A percentile compares a stretch with the other conserved stretches of the same genome.
These are phyloP conservation scores for Buteo buteo DNA, from an alignment of 2,113 vertebrate genomes.

Conservation along the genomic window DNA sequence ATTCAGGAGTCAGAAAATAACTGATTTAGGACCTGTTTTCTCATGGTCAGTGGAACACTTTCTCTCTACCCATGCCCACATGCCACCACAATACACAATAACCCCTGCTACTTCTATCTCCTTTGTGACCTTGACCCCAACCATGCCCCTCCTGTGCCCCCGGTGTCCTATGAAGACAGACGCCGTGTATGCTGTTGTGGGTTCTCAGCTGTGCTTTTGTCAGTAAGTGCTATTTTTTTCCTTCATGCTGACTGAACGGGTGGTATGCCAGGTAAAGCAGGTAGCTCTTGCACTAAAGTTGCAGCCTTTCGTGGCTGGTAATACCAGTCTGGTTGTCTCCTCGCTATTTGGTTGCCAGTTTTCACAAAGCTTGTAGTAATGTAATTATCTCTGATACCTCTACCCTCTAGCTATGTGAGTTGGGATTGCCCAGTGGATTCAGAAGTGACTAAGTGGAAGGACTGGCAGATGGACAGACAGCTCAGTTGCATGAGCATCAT, in stretches of 20 bases:
- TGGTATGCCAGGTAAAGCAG: not conserved
- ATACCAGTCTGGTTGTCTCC: not conserved
- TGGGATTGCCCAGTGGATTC: not conserved
- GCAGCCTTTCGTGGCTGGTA: not conserved
- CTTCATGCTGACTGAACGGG: fast-evolving
- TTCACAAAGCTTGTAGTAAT: not conserved
- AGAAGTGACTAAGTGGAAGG: not conserved
- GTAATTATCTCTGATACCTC: not conserved
- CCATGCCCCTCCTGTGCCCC: not conserved
- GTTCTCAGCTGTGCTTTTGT: not conserved
- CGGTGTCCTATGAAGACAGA: fast-evolving
- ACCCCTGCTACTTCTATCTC: not conserved
- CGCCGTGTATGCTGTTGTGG: not conserved
- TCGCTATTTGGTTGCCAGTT: not conserved
- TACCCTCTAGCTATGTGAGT: not conserved
- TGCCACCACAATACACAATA: not conserved
- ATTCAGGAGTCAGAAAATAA: not conserved
- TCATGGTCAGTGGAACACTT: not conserved
- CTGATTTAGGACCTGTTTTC: not conserved
- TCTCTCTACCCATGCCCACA: not conserved
- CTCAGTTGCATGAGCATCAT: fast-evolving
- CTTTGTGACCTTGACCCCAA: not conserved
- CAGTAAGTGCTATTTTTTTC: not conserved
- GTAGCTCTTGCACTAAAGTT: not conserved
- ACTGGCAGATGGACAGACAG: not conserved